These are phyloP conservation scores for Antedon mediterranea DNA, from an alignment of 53 echinoderm and acorn worm species.

Conservation along the genomic window DNA sequence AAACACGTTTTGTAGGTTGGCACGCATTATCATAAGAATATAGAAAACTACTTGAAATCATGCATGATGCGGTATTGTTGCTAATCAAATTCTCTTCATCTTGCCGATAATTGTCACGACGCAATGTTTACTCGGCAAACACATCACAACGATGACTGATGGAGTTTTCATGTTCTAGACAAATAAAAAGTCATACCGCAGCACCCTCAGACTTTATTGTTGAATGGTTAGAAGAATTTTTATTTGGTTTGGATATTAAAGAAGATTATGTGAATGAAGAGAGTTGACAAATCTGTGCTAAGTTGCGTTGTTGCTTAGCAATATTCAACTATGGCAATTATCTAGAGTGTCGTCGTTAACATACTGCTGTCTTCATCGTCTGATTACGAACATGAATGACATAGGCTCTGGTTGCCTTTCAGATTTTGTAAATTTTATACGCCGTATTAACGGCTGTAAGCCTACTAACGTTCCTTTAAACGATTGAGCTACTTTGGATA, in stretches of 20 bases:
- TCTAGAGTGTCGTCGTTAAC: no score
- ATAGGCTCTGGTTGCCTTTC: no score
- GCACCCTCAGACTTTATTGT: neutral
- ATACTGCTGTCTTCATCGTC: no score
- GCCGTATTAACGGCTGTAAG: no score
- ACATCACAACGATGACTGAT: neutral
- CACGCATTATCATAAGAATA: neutral
- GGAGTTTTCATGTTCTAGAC: neutral
- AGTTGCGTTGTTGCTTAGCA: no score
- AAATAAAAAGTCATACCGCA: neutral
- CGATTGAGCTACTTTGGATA: no score
- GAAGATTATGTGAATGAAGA: neutral
- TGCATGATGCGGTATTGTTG: neutral
- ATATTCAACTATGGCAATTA: no score
- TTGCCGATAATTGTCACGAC: neutral
- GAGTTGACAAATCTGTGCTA: neutral
- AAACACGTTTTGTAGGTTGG: neutral
- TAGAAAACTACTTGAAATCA: neutral
- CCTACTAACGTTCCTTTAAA: no score
- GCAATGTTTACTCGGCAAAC: neutral
- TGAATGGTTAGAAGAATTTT: neutral
- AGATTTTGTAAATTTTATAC: no score
- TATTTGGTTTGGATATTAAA: neutral
- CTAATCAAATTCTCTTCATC: neutral
- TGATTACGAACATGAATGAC: no score